A percentile compares a stretch with the other conserved stretches of the same genome.
phyloP scores from a whole-genome alignment of 2,888 invertebrate genomes.

The Masnerella sp. region DNA sequence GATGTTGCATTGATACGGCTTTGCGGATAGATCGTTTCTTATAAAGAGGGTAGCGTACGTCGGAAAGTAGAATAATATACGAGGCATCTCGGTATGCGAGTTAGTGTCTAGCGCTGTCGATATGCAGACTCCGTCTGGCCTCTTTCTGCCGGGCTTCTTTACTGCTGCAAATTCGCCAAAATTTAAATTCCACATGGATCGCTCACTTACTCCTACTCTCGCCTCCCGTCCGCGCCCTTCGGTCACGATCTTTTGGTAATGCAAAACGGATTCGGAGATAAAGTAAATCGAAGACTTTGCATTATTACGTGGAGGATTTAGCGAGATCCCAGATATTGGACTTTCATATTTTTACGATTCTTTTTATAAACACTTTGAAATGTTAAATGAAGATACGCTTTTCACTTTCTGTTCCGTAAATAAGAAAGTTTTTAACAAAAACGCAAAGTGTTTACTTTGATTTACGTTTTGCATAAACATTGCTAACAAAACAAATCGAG shows the following conservation, averaged over 20 bases:
- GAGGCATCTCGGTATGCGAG: slow-evolving; percentile 66
- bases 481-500: no score
- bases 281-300: slow-evolving; percentile 58
- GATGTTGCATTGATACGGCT: slow-evolving; percentile 56
- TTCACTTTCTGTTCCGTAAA: no score
- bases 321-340: no score
- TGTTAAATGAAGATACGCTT: no score
- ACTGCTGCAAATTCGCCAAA: slow-evolving; percentile 64
- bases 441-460: no score
- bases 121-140: slow-evolving; percentile 68
- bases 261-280: slow-evolving; percentile 64
- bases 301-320: slow-evolving; percentile 48
- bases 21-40: slow-evolving; percentile 58
- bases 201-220: slow-evolving; percentile 57
- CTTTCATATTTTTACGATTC: no score
- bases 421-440: no score
- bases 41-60: slow-evolving; percentile 46
- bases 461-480: no score
- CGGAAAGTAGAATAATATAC: slow-evolving; percentile 64
- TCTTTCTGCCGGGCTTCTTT: slow-evolving; percentile 53
- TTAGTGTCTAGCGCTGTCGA: slow-evolving; percentile 67
- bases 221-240: slow-evolving; percentile 48
- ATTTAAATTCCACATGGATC: slow-evolving; percentile 70
- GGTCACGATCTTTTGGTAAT: slow-evolving; percentile 62
- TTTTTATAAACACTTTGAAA: no score